Conservation (phyloP, 1,140 invertebrate species). For the Aphidius ervi region DNA sequence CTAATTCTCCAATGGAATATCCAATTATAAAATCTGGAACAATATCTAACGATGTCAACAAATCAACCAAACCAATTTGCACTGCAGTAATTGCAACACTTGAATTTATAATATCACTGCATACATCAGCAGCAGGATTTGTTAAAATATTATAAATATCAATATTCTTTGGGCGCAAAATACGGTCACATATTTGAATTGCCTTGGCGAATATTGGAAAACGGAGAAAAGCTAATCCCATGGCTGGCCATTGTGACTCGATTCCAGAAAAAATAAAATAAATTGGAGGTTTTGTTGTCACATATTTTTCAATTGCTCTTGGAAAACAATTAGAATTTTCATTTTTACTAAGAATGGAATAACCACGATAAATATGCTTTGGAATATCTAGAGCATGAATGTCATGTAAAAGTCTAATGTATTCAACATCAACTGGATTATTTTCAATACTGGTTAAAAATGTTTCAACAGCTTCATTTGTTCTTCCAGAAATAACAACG, state of each 20-base stretch:
- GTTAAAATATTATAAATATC: constrained; percentile 78
- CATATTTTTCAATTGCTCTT: constrained; percentile 57
- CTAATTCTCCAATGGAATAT: constrained; percentile 77
- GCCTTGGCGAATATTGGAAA: constrained; percentile 61
- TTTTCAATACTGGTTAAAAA: constrained; percentile 61
- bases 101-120: constrained; percentile 64
- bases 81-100: constrained; percentile 89
- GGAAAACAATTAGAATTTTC: constrained; percentile 30
- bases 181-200: constrained; percentile 65
- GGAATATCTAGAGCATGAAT: constrained; percentile 55
- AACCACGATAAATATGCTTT: constrained; percentile 61
- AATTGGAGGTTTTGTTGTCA: constrained; percentile 64
- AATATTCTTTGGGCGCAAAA: constrained; percentile 68
- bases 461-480: constrained; percentile 65
- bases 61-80: constrained; percentile 73
- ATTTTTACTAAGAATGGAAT: constrained; percentile 48
- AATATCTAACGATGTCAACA: constrained; percentile 62
- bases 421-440: constrained; percentile 57
- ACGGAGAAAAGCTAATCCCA: constrained; percentile 66
- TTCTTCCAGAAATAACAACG: constrained; percentile 63
- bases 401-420: constrained; percentile 53
- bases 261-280: constrained; percentile 90
- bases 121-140: constrained; percentile 41
- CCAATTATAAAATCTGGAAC: constrained; percentile 72
- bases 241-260: constrained; percentile 84